Base-by-base conservation (phyloP, 2,113 vertebrate genomes). In the Oplegnathus fasciatus region DNA sequence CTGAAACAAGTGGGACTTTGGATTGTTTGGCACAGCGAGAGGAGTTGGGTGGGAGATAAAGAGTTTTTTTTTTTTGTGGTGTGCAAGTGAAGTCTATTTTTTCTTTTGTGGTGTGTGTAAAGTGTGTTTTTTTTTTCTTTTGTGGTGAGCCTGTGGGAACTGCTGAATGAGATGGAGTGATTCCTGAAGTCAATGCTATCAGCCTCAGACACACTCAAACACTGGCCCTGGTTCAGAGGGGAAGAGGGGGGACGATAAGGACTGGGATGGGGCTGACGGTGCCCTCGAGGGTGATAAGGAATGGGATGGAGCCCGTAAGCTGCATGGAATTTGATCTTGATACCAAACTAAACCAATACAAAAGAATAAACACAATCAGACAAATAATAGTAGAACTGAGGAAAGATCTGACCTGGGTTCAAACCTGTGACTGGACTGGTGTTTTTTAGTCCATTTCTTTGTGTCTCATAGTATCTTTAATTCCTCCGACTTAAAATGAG, bases 131-230 rank as follows among this genome's bases (percentile, higher is more conserved):
- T 90, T 78, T 89, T 68, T 92, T 71, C 86, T 90, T 94, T 92
- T 91, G 88, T 93, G 89, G 88, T 28, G 61, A 73, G 86, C 67
- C 74, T 94, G 92, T 95, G 94, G 91, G 94, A 95, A 94, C 87
- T 66, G 77, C 76, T 92, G 93, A 93, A 88, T 87, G 87, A 94
- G 92, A 95, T 94, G 91, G 78, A 91, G 83, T 91, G 93, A 94
- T 94, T 94, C 91, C 60, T 87, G 83, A 91, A 95, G 93, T 94
- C 94, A 95, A 94, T 94, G 96, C 96, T 97, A 97, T 97, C 96
- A 95, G 96, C 85, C 84, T 86, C 13, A 75, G 91, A 94, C 96
- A 97, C 94, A 95, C 96, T 95, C 94, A 94, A 94, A 94, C 95
- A 92, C 94, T 94, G 95, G 95, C 94, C 82, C 26, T 83, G 80